Base-by-base conservation (phyloP, 2,797 vertebrate species). In the Dipus sagitta region DNA sequence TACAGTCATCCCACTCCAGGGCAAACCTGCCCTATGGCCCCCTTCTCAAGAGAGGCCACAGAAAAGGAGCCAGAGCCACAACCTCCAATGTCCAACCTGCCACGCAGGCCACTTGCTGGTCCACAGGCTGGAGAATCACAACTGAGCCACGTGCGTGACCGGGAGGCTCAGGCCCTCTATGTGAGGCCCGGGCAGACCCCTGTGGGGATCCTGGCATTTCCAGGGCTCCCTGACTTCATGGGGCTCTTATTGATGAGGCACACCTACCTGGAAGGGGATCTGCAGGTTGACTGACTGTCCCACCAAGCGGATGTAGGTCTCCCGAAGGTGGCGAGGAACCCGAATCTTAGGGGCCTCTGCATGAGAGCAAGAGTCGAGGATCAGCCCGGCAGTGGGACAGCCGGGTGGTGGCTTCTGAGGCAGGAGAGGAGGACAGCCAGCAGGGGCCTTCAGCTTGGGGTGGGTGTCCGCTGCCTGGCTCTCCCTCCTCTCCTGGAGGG, bases 321-420 rank as follows among this genome's bases (percentile, higher is more conserved):
- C 96, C 89, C 99, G 98, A 94, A 99, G 98, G 88, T 95, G 85
- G 7, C 99, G 99, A 26, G 99, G 99, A 93, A 99, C 58, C 24
- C 98, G 99, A 97, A 99, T 98, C 98, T 98, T 99, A 0, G 99
- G 99, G 20, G 98, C 98, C 76, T 99, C 99, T 99, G 96, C 2
- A 70, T 30, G 64, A 91, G 91, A 90, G 77, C 0, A 9, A 95
- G 74, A 76, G 86, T 34, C 60, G 18, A 32, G 78, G 54, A 24
- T 95, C 88, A 97, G 86, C 30, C 20, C 9, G 18, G 38, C n/a
- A 15, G n/a, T 0, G 20, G 47, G 47, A 52, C 0, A 18, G 62
- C 67, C 12, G 54, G 8, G 11, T 4, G 42, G 52, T 52, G 68
- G 20, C 77, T 81, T 79, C 68, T 24, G 24, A 4, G 74, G 74